Base-by-base conservation (phyloP, 2,113 vertebrate species). In the Nestor notabilis region DNA sequence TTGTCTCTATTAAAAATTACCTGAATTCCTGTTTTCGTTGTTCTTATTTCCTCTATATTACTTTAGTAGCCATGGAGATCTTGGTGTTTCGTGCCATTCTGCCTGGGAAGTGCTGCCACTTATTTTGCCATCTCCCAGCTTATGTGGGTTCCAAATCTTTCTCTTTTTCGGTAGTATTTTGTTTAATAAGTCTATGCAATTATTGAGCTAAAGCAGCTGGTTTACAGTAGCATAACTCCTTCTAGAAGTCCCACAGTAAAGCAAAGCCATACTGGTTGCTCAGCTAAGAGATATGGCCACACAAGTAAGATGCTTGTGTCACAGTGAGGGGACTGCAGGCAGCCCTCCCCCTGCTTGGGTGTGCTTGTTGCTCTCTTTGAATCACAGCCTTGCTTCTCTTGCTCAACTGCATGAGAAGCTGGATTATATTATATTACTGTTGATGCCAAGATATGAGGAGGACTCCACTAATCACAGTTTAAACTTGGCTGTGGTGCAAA, bases 1-100 rank as follows among this genome's bases (percentile, higher is more conserved):
- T 78, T 93, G 29, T 29, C 44, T 65, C 44, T 65, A 53, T 84
- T 69, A 89, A 77, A 69, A 87, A 77, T 35, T 23, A 70, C 47
- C 27, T 35, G 39, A 77, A 81, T 70, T 75, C 28, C 9, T 50
- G 16, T 56, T 89, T 77, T 0, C n/a, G 0, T 86, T 89, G 13
- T 69, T 64, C 46, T 78, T 61, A n/a, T 87, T 78, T 71, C 33
- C 17, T 70, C 24, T 70, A 6, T 63, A 6, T 63, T 93, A 47
- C 41, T 85, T 53, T 18, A 63, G 65, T 88, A 88, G 53, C 89
- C 89, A 64, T 46, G 79, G 91, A 92, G 50, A 93, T 41, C 31
- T 63, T 82, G 31, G 35, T 82, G 65, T 37, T 82, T 75, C 29
- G 50, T 87, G 37, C 78, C 41, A 72, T 94, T 87, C 74, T 84